Evolutionary conservation across 2,797 vertebrate species (phyloP), one percentile per base, ranked within the genome.

Genomic region (Phyllotis vaccarum): DNA sequence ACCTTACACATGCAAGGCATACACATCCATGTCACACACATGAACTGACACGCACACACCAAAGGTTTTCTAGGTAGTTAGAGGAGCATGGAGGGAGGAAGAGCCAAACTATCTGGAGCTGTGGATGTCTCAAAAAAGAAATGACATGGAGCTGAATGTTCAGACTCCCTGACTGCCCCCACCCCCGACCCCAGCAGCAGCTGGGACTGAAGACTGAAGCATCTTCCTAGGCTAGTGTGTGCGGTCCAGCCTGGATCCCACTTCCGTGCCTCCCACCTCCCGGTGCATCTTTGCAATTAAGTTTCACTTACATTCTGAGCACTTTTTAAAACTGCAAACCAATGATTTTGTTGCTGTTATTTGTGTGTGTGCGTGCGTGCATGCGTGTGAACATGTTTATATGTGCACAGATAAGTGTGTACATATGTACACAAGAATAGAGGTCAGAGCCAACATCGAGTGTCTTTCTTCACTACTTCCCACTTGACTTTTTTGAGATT

Each of bases 161-260:
- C 0, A 66, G 72, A 19, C 17, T 14, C 43, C 1, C 0, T 0
- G 3, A 21, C 0, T 0, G 0, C 2, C 3, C 27, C 46, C 46
- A 5, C 46, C 46, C 46, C 46, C 46, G 5, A 9, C 29, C n/a
- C 29, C n/a, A 0, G 40, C 40, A 1, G 24, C 12, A 22, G 2
- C 13, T 0, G 37, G 52, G 56, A 6, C 16, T 49, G 46, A 56
- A 3, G 43, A 3, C 58, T 3, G 2, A 8, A 21, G 75, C 22
- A 31, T n/a, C 27, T 56, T 14, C n/a, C 49, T 24, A 4, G 16
- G 17, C 21, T 0, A 0, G 85, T 29, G 0, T 0, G 1, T 17
- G 19, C 0, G 0, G 54, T 4, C 0, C 16, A 8, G 6, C 3
- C 0, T 22, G 34, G 2, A 6, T 1, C 13, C 34, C 90, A 74